A percentile compares a stretch with the other conserved stretches of the same genome.
phyloP scores from a whole-genome alignment of 2,888 invertebrate genomes.

The Orchesellides sinensis region DNA sequence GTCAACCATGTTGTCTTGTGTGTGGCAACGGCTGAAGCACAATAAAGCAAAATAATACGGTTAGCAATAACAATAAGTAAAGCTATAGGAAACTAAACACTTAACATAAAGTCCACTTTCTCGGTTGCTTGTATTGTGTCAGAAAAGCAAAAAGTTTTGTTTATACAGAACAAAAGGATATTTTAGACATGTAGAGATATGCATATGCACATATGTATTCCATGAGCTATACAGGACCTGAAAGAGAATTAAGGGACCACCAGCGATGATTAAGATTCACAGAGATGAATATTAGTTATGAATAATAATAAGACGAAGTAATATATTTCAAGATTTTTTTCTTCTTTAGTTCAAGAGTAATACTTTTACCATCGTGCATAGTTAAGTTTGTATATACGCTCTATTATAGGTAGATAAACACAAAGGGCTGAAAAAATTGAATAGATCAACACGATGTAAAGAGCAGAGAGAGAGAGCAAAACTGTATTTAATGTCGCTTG shows the following conservation, averaged over 20 bases:
- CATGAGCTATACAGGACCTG: too few species aligned
- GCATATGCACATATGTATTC: too few species aligned
- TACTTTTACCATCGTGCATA: too few species aligned
- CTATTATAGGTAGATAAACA: too few species aligned
- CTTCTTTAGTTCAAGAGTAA: background rate
- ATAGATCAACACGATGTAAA: conserved; percentile 28
- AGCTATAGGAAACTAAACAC: conserved; percentile 29
- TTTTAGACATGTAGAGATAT: background rate
- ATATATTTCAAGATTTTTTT: conserved; percentile 52
- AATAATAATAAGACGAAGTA: conserved; percentile 57
- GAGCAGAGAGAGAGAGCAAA: background rate
- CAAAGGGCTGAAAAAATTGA: conserved; percentile 16
- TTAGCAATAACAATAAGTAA: conserved; percentile 51
- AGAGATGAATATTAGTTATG: conserved; percentile 62
- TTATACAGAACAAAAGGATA: conserved; percentile 45
- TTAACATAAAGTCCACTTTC: conserved; percentile 34
- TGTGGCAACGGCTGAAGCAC: conserved; percentile 34
- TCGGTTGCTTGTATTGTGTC: conserved; percentile 29
- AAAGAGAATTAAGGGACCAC: conserved; percentile 66
- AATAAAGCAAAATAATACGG: too few species aligned
- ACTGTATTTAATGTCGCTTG: conserved; percentile 18
- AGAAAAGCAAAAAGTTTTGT: conserved; percentile 33
- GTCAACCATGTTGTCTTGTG: conserved; percentile 6
- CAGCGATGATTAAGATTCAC: conserved; percentile 63
- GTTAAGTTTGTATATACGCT: too few species aligned